Base-by-base conservation (phyloP, 2,888 invertebrate genomes). In the Agrochola lychnidis region DNA sequence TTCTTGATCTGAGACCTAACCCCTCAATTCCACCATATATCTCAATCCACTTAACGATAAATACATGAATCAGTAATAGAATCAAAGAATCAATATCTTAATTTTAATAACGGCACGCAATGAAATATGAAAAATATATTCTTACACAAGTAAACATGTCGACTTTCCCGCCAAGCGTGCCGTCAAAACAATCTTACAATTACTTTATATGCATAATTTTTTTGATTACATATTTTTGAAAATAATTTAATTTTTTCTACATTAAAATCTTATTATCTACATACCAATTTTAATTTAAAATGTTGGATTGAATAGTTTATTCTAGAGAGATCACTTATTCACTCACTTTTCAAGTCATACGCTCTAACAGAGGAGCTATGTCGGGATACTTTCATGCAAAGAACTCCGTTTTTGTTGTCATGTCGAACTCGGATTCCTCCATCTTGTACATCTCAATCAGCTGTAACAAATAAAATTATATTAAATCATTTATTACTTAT, bases 361-460 rank as follows among this genome's bases (percentile, higher is more conserved):
- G 94, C 94, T 94, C 95, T 87, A 96, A 82, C 75, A 96, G 87
- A 0, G 95, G 94, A 91, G 96, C 96, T 81, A 96, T 93, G 90
- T 96, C 95, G 36, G 96, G 96, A 74, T 95, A 96, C 91, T 96
- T 97, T 98, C 97, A 99, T 96, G 98, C 99, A 97, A 98, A 99
- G 96, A 99, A 99, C 95, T 99, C 99, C 89, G 98, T 97, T 96
- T 98, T 99, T 93, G 98, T 98, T 90, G 98, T 98, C 97, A 99
- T 97, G 92, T 98, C 98, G 95, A 98, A 99, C 93, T 99, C 99
- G 87, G 98, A 97, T 93, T 99, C 99, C 95, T 99, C 99, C 97
- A 99, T 98, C 96, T 99, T 99, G 97, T 99, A 99, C 98, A 99
- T 98, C 94, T 99, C 99, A 94, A 99, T 98, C 92, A 99, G 97